phyloP scores from a whole-genome alignment of 2,797 vertebrate species.

The Hippopotamyrus pictus region DNA sequence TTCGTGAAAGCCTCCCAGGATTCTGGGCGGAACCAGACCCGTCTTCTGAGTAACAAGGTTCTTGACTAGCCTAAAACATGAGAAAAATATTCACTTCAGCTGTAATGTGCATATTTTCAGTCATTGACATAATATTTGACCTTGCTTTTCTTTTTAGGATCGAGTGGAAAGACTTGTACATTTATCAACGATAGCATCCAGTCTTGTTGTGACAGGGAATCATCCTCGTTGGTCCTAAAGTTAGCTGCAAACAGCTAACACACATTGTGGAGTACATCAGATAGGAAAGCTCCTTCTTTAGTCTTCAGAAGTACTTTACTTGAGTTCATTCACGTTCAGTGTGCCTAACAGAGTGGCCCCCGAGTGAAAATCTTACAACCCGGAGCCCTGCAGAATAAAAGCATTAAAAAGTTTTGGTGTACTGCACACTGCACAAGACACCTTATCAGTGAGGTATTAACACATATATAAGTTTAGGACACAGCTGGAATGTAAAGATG shows the following conservation, averaged over 20 bases:
- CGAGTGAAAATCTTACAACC: background rate
- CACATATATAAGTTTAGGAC: slow-evolving; percentile 2
- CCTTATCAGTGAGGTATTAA: slow-evolving; percentile 16
- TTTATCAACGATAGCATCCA: background rate
- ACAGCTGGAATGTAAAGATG: background rate
- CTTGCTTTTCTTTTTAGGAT: background rate
- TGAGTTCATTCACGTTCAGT: background rate
- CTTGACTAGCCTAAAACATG: slow-evolving; percentile 72
- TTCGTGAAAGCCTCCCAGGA: slow-evolving; percentile 59
- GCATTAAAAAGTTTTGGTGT: background rate
- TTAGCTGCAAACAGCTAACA: background rate
- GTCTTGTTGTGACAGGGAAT: background rate
- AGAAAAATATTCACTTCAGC: slow-evolving; percentile 35
- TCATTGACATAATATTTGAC: background rate
- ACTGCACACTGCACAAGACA: background rate
- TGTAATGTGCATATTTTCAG: background rate
- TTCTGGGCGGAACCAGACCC: slow-evolving; percentile 61
- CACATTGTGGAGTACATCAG: background rate
- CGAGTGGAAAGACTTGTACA: background rate
- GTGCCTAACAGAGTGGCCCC: background rate
- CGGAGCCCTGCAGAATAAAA: background rate
- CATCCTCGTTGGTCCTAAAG: background rate
- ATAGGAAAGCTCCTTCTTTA: background rate
- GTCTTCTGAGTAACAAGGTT: slow-evolving; percentile 69
- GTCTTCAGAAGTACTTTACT: background rate